These are phyloP conservation scores for Glossophaga mutica DNA, from an alignment of 2,797 vertebrate genomes.

Conservation along the genomic window DNA sequence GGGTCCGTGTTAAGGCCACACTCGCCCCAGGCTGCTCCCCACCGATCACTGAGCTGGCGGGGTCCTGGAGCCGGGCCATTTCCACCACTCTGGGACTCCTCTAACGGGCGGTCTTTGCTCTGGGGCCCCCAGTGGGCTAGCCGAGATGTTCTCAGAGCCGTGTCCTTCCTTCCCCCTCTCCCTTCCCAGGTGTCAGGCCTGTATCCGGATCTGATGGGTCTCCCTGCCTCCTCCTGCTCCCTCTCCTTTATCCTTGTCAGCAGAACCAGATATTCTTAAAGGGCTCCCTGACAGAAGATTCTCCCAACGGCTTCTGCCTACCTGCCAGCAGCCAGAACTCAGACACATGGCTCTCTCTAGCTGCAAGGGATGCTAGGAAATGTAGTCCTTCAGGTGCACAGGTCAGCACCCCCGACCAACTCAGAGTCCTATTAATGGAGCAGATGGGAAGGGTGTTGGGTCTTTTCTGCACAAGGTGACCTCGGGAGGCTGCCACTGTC, in stretches of 20 bases:
- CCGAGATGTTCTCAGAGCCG: neutral
- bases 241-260: neutral
- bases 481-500: neutral
- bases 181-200: neutral
- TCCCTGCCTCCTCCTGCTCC: neutral
- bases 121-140: no score
- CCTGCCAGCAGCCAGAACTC: neutral
- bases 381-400: neutral
- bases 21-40: neutral
- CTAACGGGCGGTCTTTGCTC: neutral
- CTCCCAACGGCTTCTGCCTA: neutral
- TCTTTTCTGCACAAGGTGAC: neutral
- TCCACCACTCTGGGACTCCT: neutral
- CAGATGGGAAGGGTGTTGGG: neutral
- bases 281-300: neutral
- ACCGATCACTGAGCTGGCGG: neutral
- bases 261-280: neutral
- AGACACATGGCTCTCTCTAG: neutral
- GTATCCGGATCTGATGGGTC: neutral
- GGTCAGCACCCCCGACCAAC: rapidly evolving
- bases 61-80: neutral
- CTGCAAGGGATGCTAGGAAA: neutral
- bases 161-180: neutral
- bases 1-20: neutral
- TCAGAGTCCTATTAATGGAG: neutral